Percentiles rank a stretch among this genome's conserved stretches.
These are phyloP conservation scores for Papilio demoleus DNA, from an alignment of 2,888 invertebrate species.

Conservation along the genomic window DNA sequence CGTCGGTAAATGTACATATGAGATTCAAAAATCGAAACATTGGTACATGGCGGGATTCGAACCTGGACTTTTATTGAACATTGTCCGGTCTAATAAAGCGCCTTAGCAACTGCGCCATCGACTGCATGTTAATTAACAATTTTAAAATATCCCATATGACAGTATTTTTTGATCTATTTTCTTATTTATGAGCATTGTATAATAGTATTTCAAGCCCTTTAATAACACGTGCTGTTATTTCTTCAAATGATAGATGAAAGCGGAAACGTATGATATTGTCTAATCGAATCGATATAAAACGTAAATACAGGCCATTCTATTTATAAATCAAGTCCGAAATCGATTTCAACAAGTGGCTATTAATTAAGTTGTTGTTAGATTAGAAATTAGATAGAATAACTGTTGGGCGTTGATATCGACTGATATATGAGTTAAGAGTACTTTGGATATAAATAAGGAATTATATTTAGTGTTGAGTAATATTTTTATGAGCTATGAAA, in stretches of 20 bases:
- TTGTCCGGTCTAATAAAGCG: too few relatives aligned
- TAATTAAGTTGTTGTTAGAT: constrained; percentile 83
- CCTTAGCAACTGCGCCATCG: too few relatives aligned
- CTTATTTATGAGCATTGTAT: background rate
- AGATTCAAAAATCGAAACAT: too few relatives aligned
- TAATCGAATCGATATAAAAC: constrained; percentile 67
- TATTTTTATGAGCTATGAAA: constrained; percentile 28
- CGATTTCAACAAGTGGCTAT: constrained; percentile 83
- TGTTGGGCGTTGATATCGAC: constrained; percentile 67
- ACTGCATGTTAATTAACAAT: too few relatives aligned
- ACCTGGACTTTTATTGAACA: too few relatives aligned
- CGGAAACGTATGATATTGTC: constrained; percentile 56
- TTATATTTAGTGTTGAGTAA: constrained; percentile 39
- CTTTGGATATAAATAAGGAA: constrained; percentile 38
- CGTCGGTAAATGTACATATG: too few relatives aligned
- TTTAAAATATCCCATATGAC: too few relatives aligned
- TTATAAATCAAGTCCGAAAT: constrained; percentile 81
- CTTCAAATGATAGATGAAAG: constrained; percentile 56
- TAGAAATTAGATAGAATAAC: constrained; percentile 78
- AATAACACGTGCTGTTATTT: constrained; percentile 21
- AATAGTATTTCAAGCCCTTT: constrained; percentile 2
- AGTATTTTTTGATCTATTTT: too few relatives aligned
- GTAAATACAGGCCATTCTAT: constrained; percentile 79
- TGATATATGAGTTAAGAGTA: constrained; percentile 63
- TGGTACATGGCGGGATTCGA: too few relatives aligned